Base-by-base conservation (phyloP, 2,888 invertebrate species). In the Lycaena phlaeas region DNA sequence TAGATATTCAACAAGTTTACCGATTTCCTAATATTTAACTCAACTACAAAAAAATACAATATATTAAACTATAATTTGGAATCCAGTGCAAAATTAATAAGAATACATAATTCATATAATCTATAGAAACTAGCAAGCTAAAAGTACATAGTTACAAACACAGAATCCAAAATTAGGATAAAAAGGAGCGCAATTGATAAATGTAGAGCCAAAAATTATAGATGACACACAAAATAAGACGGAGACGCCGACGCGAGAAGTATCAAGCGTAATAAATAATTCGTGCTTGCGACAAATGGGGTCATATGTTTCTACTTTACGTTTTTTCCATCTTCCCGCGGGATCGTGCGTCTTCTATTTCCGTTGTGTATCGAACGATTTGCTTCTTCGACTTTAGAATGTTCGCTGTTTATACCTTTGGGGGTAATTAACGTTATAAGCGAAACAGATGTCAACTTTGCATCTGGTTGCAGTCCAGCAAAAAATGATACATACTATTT, bases 311-410 rank as follows among this genome's bases (percentile, higher is more conserved):
- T 78, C 78, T 73, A 68, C 71, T 81, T 78, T 75, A 73, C 65
- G 67, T 74, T 82, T 84, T 82, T 78, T 77, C 67, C 56, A 59
- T 53, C 77, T 81, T 81, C 82, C 81, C 81, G 74, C 77, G 81
- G 77, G 81, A 77, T 81, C 79, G 73, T 79, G 70, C 79, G 79
- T 78, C 78, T 75, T 81, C 84, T 82, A 81, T 84, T 82, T 82
- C 84, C 82, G 82, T 81, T 81, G 61, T 65, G 70, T 71, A 69
- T 62, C 68, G 73, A 76, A 68, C 77, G 75, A 82, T 84, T 82
- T 84, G 81, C 79, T 81, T 64, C 66, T 70, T 73, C 68, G 75
- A 74, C 74, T 74, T 79, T 74, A 71, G 71, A 76, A 72, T 82
- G 81, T 78, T 82, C 69, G 76, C 81, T 78, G 76, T 78, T 78